These are phyloP conservation scores for Acrocephalus scirpaceus DNA, from an alignment of 2,797 vertebrate genomes.

Conservation along the genomic window DNA sequence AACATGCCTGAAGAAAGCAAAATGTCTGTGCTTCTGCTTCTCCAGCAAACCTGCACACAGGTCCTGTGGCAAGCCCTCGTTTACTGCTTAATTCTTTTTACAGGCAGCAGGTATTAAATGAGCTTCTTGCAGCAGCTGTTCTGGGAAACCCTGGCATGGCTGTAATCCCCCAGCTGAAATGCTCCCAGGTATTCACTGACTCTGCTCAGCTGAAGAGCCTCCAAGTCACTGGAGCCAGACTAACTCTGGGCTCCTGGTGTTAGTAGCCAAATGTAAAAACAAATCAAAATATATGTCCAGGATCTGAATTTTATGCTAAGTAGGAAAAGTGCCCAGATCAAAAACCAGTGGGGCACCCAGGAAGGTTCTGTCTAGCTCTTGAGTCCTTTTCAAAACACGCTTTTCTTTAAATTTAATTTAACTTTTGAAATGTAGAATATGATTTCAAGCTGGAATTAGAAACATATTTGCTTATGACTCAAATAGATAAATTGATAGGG, in stretches of 20 bases:
- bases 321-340: background rate
- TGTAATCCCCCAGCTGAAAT: background rate
- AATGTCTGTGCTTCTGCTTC: background rate
- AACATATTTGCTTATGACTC: background rate
- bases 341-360: background rate
- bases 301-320: background rate
- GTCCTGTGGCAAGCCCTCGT: background rate
- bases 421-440: background rate
- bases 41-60: background rate
- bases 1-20: background rate
- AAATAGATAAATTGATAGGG: background rate
- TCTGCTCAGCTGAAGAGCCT: conserved; percentile 5
- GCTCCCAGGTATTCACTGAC: conserved; percentile 5
- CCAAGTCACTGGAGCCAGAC: background rate
- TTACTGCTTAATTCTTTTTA: conserved; percentile 35
- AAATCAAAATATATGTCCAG: background rate
- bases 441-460: background rate
- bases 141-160: conserved; percentile 7
- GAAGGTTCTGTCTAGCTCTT: background rate
- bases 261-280: background rate
- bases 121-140: conserved; percentile 13
- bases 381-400: background rate
- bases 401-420: background rate
- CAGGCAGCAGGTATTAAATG: conserved; percentile 44
- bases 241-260: background rate